These are phyloP conservation scores for Carassius gibelio DNA, from an alignment of 2,113 vertebrate genomes.

Conservation along the genomic window DNA sequence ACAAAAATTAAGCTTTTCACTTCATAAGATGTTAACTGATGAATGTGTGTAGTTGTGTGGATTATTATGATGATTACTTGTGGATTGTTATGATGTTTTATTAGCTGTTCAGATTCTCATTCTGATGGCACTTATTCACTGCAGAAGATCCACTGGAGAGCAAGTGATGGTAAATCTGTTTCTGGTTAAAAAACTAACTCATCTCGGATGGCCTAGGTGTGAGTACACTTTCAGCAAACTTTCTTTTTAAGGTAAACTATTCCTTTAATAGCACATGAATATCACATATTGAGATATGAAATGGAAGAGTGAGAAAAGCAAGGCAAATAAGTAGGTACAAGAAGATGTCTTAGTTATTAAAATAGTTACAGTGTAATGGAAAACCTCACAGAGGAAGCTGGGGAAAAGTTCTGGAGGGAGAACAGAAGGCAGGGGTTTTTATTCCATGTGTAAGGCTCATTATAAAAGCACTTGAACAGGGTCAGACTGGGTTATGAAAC, in stretches of 20 bases:
- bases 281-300: background rate
- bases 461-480: constrained; percentile 25
- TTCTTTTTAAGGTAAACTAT: background rate
- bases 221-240: background rate
- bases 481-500: constrained; percentile 5
- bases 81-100: too few relatives aligned
- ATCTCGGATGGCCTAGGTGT: too few relatives aligned
- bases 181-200: background rate
- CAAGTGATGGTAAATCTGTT: background rate
- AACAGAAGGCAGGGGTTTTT: background rate
- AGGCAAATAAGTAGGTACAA: background rate
- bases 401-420: background rate
- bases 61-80: background rate
- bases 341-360: background rate
- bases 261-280: background rate
- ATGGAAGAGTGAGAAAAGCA: constrained; percentile 17
- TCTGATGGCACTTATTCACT: background rate
- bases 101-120: background rate
- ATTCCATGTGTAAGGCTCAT: constrained; percentile 27
- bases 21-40: background rate
- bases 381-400: background rate
- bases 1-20: background rate
- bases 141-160: background rate
- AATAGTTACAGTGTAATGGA: background rate
- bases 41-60: too few relatives aligned